phyloP scores from a whole-genome alignment of 1,140 invertebrate species.

The Zaprionus gabonicus region DNA sequence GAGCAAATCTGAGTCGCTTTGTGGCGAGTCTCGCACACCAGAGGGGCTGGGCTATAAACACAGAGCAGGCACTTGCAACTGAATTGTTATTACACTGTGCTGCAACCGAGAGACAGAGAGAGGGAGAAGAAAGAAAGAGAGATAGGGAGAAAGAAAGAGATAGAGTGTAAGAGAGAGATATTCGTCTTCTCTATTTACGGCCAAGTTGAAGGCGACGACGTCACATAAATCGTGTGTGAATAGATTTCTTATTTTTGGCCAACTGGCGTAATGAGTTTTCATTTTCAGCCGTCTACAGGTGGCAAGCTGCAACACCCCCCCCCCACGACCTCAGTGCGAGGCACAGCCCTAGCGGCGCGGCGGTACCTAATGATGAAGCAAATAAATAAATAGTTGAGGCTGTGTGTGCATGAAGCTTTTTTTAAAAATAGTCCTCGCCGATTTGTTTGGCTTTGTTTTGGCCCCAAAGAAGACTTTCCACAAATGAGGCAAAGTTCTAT shows the following conservation, averaged over 20 bases:
- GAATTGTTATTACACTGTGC: too few relatives aligned
- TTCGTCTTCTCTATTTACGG: slow-evolving; percentile 24
- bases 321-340: not conserved
- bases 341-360: not conserved
- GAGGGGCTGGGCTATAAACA: slow-evolving; percentile 52
- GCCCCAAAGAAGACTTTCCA: slow-evolving; percentile 60
- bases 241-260: slow-evolving; percentile 65
- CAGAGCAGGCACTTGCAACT: too few relatives aligned
- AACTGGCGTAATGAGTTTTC: slow-evolving; percentile 71
- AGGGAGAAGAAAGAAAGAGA: not conserved
- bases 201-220: slow-evolving; percentile 50
- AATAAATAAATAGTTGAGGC: slow-evolving; percentile 35
- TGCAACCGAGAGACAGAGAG: too few relatives aligned
- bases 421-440: slow-evolving; percentile 69
- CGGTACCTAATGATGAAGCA: slow-evolving; percentile 12
- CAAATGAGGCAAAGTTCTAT: slow-evolving; percentile 82
- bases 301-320: slow-evolving; percentile 22
- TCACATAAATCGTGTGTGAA: slow-evolving; percentile 51
- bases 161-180: not conserved
- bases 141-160: not conserved
- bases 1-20: slow-evolving; percentile 3
- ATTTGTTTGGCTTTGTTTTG: slow-evolving; percentile 67
- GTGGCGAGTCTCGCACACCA: slow-evolving; percentile 21
- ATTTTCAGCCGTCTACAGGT: slow-evolving; percentile 69
- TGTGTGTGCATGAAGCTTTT: slow-evolving; percentile 49